These are phyloP conservation scores for Albula goreensis DNA, from an alignment of 2,113 vertebrate genomes.

Conservation along the genomic window DNA sequence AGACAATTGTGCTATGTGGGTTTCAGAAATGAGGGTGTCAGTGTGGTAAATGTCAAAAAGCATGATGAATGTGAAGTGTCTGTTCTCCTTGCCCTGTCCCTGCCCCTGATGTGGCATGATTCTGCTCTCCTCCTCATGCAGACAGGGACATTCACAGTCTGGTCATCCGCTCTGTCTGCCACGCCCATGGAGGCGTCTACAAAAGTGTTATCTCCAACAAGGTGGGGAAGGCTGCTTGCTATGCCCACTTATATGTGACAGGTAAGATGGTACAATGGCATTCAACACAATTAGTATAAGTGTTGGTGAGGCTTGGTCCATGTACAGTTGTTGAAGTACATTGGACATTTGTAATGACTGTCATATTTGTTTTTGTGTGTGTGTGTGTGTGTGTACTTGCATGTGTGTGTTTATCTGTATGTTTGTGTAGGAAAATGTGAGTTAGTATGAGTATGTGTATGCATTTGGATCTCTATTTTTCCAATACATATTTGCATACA, in stretches of 20 bases:
- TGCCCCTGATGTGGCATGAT: too few species aligned
- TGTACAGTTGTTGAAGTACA: neutral
- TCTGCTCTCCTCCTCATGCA: constrained; percentile 53
- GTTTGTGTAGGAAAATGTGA: neutral
- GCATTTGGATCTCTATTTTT: too few species aligned
- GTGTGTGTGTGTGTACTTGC: neutral
- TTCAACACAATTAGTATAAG: neutral
- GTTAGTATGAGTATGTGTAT: neutral
- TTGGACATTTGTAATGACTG: neutral
- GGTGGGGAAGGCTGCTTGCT: constrained; percentile 95
- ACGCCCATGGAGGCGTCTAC: constrained; percentile 89
- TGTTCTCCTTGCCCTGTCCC: neutral
- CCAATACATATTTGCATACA: too few species aligned
- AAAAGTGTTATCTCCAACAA: constrained; percentile 98
- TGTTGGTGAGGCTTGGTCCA: neutral
- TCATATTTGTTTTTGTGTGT: neutral
- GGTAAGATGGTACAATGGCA: constrained; percentile 65
- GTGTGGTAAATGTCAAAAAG: neutral
- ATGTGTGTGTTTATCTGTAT: too few species aligned
- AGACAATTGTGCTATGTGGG: neutral
- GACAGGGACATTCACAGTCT: constrained; percentile 92
- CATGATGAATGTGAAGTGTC: constrained; percentile 3
- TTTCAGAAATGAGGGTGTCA: constrained; percentile 33
- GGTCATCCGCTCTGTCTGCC: constrained; percentile 82
- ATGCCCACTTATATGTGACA: constrained; percentile 92